Evolutionary conservation across 2,888 invertebrate genomes (phyloP).

Genomic region (Lapara coniferarum): DNA sequence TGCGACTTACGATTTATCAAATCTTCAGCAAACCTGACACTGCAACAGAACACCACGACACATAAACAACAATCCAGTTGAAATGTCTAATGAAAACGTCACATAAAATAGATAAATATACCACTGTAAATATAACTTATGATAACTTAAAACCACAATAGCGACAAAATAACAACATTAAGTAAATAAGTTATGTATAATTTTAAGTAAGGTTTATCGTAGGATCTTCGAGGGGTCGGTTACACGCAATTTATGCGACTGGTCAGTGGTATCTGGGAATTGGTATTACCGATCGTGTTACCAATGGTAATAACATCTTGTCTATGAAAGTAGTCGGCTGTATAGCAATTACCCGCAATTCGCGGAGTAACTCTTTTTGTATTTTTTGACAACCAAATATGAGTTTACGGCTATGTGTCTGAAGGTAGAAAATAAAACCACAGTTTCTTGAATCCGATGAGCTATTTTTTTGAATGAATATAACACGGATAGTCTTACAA

Average conservation of each 20-base stretch:
- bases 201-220: slow-evolving; percentile 12
- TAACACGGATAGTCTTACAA: too few species aligned
- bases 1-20: not conserved
- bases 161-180: slow-evolving; percentile 13
- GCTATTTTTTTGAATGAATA: too few species aligned
- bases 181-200: slow-evolving; percentile 6
- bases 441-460: too few species aligned
- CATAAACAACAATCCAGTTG: slow-evolving; percentile 9
- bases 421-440: too few species aligned
- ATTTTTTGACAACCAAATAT: too few species aligned
- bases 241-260: not conserved
- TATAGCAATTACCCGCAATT: too few species aligned
- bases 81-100: slow-evolving; percentile 13
- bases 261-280: not conserved
- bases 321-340: too few species aligned
- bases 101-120: slow-evolving; percentile 14
- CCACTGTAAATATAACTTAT: slow-evolving; percentile 1
- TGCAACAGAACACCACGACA: not conserved
- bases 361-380: too few species aligned
- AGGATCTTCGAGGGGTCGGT: not conserved
- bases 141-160: slow-evolving; percentile 20
- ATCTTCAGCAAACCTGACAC: not conserved
- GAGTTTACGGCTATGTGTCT: too few species aligned
- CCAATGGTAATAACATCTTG: not conserved
- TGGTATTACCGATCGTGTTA: not conserved